Base-by-base conservation (phyloP, 2,888 invertebrate species). In the Zelleria hepariella region DNA sequence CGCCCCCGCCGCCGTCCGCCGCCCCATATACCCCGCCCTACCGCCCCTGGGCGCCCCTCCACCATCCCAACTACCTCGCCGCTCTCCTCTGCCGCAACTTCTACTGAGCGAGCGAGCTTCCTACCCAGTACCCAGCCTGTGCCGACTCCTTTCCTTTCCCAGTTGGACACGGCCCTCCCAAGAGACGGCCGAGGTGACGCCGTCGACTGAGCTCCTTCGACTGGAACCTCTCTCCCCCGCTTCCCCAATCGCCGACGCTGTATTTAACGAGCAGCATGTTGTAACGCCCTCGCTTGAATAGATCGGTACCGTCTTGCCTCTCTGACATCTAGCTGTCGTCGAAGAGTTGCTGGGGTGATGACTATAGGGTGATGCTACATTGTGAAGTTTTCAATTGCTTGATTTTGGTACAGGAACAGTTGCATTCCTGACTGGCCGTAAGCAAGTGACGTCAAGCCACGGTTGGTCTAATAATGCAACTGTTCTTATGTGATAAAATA, bases 21-120 rank as follows among this genome's bases (percentile, higher is more conserved):
- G 59, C 64, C 61, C 65, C 64, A 68, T 58, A 66, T 65, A 61
- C 66, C 64, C 64, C 65, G 65, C 67, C 66, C 68, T 27, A 62
- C 69, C 66, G 71, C 68, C 66, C 66, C 63, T 70, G 70, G 71
- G 67, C 72, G 61, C 75, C 80, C 65, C 77, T 80, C 62, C 83
- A 81, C 70, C 83, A 76, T 65, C 85, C 85, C 74, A 84, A 86
- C 79, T 85, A 82, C 76, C 82, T 86, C 60, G 86, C 86, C 66
- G 82, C 85, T 65, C 75, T 84, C 73, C 82, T 85, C 63, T 86
- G 87, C 75, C 83, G 84, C 74, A 82, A 82, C 77, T 87, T 85
- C 77, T 86, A 85, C 73, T 86, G 70, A 77, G 32, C 32, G 3
- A n/a, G n/a, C n/a, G n/a, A n/a, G n/a, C n/a, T 15, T 1, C 32